Conservation (phyloP, 1,140 invertebrate species). For the Thereuonema tuberculata region DNA sequence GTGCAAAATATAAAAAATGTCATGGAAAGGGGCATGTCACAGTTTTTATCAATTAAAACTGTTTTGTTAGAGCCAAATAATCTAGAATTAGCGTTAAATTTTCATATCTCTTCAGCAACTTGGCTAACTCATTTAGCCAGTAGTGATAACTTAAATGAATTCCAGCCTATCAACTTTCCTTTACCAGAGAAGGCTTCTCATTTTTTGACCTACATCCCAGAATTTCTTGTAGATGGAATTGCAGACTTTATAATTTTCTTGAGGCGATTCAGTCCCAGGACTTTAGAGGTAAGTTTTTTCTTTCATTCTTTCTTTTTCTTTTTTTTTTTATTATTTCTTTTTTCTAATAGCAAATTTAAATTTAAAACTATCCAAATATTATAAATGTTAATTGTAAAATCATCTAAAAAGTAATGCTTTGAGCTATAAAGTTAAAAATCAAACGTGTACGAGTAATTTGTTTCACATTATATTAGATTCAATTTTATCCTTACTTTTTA, state of each 20-base stretch:
- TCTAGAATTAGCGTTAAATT: slow-evolving; percentile 50
- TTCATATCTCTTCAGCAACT: slow-evolving; percentile 62
- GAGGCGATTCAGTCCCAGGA: slow-evolving; percentile 44
- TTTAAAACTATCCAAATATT: neutral
- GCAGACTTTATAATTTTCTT: slow-evolving; percentile 61
- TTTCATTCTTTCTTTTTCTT: neutral
- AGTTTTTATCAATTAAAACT: slow-evolving; percentile 41
- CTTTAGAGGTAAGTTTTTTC: slow-evolving; percentile 37
- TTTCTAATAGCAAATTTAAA: neutral
- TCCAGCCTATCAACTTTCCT: slow-evolving; percentile 47
- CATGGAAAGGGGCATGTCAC: slow-evolving; percentile 46
- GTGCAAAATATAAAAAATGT: slow-evolving; percentile 44
- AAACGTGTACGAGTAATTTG: no score
- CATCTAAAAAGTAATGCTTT: no score
- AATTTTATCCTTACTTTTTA: no score
- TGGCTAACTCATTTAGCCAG: slow-evolving; percentile 68
- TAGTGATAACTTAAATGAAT: slow-evolving; percentile 22
- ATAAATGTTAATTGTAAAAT: no score
- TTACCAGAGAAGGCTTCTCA: slow-evolving; percentile 43
- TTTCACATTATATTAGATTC: no score
- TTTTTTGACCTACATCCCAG: slow-evolving; percentile 61
- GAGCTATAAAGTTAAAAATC: no score
- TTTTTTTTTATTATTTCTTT: neutral
- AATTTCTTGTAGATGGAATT: slow-evolving; percentile 79
- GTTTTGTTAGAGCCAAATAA: slow-evolving; percentile 55